These are phyloP conservation scores for Bettongia penicillata DNA, from an alignment of 2,113 vertebrate species.

Conservation along the genomic window DNA sequence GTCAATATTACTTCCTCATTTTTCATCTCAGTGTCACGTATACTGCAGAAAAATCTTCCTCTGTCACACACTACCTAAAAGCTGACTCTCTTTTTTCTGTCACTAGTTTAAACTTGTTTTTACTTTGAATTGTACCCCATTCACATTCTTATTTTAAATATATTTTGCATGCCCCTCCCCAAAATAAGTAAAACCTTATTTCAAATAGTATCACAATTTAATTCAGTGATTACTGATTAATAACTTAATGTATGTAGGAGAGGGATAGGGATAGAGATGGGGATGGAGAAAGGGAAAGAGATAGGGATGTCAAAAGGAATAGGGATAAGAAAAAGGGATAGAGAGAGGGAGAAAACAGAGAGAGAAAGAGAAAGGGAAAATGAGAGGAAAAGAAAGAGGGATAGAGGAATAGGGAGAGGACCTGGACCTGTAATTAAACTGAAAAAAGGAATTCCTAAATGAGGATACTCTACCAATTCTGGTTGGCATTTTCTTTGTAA, in stretches of 20 bases:
- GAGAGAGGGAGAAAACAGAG: too few relatives aligned
- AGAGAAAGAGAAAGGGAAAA: too few relatives aligned
- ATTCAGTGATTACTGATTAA: not conserved
- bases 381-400: not conserved
- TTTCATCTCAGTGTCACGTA: constrained; percentile 37
- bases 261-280: not conserved
- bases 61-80: not conserved
- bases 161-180: not conserved
- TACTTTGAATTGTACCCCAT: not conserved
- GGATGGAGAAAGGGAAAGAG: not conserved
- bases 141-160: not conserved
- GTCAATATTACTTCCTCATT: constrained; percentile 44
- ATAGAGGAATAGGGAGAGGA: not conserved
- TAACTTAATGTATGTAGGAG: not conserved
- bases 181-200: constrained; percentile 17
- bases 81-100: not conserved
- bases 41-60: constrained; percentile 8
- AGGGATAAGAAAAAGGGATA: not conserved
- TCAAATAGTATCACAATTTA: not conserved
- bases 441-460: not conserved
- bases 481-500: not conserved
- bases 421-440: not conserved
- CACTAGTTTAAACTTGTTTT: not conserved
- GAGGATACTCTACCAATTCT: not conserved
- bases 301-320: not conserved